Evolutionary conservation across 2,888 invertebrate species (phyloP).

Genomic region (Sthenelais limicola): DNA sequence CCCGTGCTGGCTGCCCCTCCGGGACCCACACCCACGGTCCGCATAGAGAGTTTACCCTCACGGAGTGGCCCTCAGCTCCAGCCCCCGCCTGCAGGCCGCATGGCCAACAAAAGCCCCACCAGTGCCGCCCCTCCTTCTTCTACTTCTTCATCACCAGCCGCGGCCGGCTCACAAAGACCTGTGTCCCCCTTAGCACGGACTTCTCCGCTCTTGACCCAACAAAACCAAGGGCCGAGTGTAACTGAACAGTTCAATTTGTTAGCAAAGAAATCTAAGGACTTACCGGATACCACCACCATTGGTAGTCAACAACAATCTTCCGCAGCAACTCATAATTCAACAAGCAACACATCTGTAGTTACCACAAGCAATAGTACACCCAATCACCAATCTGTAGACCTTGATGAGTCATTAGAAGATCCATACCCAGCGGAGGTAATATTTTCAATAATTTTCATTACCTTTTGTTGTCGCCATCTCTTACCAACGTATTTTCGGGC

Average conservation of each 20-base stretch:
- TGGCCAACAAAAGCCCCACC: not conserved
- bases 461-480: too few relatives aligned
- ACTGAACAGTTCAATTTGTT: slow-evolving; percentile 42
- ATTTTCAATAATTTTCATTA: too few relatives aligned
- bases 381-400: too few relatives aligned
- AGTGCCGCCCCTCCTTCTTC: not conserved
- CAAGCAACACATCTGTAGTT: too few relatives aligned
- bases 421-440: too few relatives aligned
- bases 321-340: too few relatives aligned
- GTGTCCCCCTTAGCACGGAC: slow-evolving; percentile 24
- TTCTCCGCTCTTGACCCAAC: too few relatives aligned
- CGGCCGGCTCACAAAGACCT: slow-evolving; percentile 16
- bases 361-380: slow-evolving; percentile 3
- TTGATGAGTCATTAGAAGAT: too few relatives aligned
- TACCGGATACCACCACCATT: too few relatives aligned
- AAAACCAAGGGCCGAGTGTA: slow-evolving; percentile 2
- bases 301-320: too few relatives aligned
- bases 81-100: slow-evolving; percentile 8
- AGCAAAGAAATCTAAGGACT: slow-evolving; percentile 35
- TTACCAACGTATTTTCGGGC: too few relatives aligned
- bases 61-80: slow-evolving; percentile 19
- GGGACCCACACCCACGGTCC: slow-evolving; percentile 7
- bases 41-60: slow-evolving; percentile 19
- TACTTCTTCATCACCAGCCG: not conserved
- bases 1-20: slow-evolving; percentile 3